phyloP scores from a whole-genome alignment of 2,113 vertebrate species.

The Tilapia sparmanii region DNA sequence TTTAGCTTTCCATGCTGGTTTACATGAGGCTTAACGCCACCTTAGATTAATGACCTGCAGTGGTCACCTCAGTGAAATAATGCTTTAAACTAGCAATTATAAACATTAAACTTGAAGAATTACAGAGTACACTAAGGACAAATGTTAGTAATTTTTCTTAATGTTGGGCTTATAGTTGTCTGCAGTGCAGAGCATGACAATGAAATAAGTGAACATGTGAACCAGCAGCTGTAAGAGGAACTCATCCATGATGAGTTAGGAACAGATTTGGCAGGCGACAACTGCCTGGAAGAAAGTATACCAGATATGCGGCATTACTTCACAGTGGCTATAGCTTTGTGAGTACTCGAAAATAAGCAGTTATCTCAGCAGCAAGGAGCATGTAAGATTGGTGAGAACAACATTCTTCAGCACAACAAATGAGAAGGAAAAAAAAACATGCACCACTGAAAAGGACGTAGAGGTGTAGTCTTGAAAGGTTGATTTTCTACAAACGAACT shows the following conservation, averaged over 20 bases:
- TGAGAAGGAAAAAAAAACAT: neutral
- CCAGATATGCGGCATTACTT: neutral
- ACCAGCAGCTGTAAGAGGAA: slow-evolving; percentile 6
- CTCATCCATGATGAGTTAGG: neutral
- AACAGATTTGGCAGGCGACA: slow-evolving; percentile 7
- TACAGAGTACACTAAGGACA: neutral
- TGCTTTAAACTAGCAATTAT: neutral
- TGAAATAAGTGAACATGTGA: slow-evolving; percentile 7
- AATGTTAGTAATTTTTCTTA: neutral
- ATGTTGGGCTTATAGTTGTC: neutral
- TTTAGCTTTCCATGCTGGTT: slow-evolving; percentile 39
- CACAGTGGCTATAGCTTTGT: neutral
- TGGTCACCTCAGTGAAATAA: neutral
- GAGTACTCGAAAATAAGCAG: neutral
- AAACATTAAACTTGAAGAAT: neutral
- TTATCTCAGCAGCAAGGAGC: neutral
- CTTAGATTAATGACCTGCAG: slow-evolving; percentile 25
- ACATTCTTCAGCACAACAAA: neutral
- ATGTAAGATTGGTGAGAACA: neutral
- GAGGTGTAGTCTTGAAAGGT: neutral
- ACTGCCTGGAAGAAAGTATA: slow-evolving; percentile 27
- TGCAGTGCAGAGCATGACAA: neutral
- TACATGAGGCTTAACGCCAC: slow-evolving; percentile 48
- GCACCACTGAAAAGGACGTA: neutral
- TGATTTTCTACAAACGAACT: neutral